Conservation (phyloP, 2,113 vertebrate species). For the Seriola dumerili region DNA sequence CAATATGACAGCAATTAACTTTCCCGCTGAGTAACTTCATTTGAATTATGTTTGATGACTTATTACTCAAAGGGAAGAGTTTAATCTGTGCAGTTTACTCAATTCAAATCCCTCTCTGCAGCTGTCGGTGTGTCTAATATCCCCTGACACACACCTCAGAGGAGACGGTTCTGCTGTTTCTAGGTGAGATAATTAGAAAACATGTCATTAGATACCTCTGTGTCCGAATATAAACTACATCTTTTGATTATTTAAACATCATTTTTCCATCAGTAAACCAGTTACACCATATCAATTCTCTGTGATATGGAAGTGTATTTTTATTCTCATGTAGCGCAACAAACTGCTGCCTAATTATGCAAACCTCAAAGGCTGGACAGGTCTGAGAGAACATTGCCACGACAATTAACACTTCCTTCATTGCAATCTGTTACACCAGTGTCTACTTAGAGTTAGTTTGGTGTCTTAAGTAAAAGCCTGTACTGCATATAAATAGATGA, state of each 20-base stretch:
- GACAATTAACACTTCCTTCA: neutral
- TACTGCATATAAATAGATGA: neutral
- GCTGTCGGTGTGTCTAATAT: conserved; percentile 39
- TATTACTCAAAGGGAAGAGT: conserved; percentile 49
- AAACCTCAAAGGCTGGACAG: conserved; percentile 1
- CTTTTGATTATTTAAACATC: conserved; percentile 7
- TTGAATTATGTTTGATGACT: conserved; percentile 52
- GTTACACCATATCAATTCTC: conserved; percentile 19
- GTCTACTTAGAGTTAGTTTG: neutral
- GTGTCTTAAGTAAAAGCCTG: neutral
- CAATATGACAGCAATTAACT: conserved; percentile 34
- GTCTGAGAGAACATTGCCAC: neutral
- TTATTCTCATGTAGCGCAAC: neutral
- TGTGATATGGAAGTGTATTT: neutral
- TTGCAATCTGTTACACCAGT: neutral
- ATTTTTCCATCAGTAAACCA: conserved; percentile 29
- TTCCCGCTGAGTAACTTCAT: conserved; percentile 38
- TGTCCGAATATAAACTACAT: conserved; percentile 20
- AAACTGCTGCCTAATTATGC: neutral
- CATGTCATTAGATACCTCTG: conserved; percentile 43
- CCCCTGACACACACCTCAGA: conserved; percentile 45
- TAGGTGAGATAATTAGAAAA: conserved; percentile 37
- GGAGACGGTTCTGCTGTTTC: conserved; percentile 43
- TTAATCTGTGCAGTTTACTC: conserved; percentile 57
- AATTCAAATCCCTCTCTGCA: conserved; percentile 56